These are phyloP conservation scores for Vulpes vulpes DNA, from an alignment of 2,113 vertebrate species.

Conservation along the genomic window DNA sequence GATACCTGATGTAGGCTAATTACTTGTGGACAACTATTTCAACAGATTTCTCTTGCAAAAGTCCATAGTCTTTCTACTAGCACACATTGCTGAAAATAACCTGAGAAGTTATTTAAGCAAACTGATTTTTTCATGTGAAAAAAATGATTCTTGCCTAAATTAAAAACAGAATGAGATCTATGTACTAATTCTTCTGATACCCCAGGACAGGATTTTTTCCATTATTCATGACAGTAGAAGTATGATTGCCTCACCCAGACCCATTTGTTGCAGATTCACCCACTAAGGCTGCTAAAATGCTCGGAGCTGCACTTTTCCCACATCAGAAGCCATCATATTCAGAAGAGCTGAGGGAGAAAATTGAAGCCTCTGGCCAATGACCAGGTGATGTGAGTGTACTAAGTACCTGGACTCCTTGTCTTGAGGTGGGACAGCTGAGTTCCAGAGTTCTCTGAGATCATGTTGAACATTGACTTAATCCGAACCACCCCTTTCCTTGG, in stretches of 20 bases:
- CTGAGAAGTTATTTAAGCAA: not conserved
- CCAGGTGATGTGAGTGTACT: not conserved
- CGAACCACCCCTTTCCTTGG: not conserved
- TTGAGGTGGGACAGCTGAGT: too few species aligned
- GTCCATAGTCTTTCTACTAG: not conserved
- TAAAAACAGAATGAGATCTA: not conserved
- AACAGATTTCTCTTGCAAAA: constrained; percentile 4
- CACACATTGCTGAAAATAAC: not conserved
- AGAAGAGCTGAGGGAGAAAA: not conserved
- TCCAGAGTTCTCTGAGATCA: not conserved
- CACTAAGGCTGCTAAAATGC: not conserved
- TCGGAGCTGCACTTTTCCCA: not conserved
- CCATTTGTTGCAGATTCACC: not conserved
- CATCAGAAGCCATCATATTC: not conserved
- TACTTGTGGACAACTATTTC: not conserved
- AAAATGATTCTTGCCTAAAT: not conserved
- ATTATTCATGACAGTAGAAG: not conserved
- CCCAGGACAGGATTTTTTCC: rapidly evolving
- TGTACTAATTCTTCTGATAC: not conserved
- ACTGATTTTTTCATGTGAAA: not conserved
- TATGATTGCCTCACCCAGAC: not conserved
- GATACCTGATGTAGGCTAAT: not conserved
- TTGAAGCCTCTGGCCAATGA: too few species aligned
- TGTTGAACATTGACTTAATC: not conserved
- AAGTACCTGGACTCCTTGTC: not conserved